These are phyloP conservation scores for Apostichopus leukothele DNA, from an alignment of 53 echinoderm and acorn worm species.

Conservation along the genomic window DNA sequence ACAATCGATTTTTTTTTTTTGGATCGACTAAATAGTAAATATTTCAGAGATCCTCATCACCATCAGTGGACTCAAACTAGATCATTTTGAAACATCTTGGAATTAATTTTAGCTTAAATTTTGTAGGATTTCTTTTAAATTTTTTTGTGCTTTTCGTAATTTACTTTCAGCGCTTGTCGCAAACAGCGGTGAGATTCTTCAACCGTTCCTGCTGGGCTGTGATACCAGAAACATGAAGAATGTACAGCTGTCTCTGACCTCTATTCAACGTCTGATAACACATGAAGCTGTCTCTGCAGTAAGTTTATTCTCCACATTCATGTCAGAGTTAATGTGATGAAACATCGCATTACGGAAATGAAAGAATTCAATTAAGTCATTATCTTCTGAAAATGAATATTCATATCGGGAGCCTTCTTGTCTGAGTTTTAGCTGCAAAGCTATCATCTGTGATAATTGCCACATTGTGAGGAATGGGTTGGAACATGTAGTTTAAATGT, in stretches of 20 bases:
- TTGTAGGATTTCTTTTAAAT: neutral
- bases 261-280: slow-evolving; percentile 82
- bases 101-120: neutral
- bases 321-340: neutral
- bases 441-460: no score
- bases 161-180: slow-evolving; percentile 69
- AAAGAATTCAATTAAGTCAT: no score
- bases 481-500: no score
- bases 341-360: no score
- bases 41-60: no score
- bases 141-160: neutral
- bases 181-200: slow-evolving; percentile 85
- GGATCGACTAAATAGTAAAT: no score
- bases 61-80: neutral
- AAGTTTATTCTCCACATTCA: slow-evolving; percentile 34
- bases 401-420: no score
- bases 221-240: slow-evolving; percentile 92
- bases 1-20: no score
- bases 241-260: slow-evolving; percentile 81
- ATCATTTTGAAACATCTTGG: neutral
- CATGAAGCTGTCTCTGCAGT: slow-evolving; percentile 86
- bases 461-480: no score
- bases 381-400: no score
- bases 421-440: no score
- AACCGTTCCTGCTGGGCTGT: slow-evolving; percentile 90